phyloP scores from a whole-genome alignment of 1,140 invertebrate species.

The Cryptotermes secundus region DNA sequence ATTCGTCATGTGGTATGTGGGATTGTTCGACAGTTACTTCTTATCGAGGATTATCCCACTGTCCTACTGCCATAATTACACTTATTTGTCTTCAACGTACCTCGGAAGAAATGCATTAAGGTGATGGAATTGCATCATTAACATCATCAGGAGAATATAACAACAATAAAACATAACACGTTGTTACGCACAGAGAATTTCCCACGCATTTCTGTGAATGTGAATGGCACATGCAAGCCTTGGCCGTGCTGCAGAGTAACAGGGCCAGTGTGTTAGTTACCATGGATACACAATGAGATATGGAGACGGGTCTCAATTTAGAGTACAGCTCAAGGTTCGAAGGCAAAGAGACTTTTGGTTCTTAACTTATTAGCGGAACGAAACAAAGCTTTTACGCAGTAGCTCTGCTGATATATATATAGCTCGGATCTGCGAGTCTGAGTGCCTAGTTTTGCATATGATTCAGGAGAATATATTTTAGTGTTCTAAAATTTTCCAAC shows the following conservation, averaged over 20 bases:
- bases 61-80: neutral
- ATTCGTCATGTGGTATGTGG: too few relatives aligned
- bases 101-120: neutral
- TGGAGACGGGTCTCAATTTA: neutral
- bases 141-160: neutral
- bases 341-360: neutral
- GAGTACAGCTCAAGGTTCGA: neutral
- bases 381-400: neutral
- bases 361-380: neutral
- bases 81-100: neutral
- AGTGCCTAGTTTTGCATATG: neutral
- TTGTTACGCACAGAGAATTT: neutral
- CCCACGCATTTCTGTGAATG: neutral
- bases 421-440: neutral
- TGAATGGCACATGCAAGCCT: neutral
- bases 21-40: too few relatives aligned
- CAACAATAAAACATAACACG: neutral
- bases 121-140: neutral
- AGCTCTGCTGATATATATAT: neutral
- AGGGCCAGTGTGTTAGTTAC: constrained; percentile 10
- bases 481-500: too few relatives aligned
- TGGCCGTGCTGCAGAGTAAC: neutral
- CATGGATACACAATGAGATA: neutral
- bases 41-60: neutral
- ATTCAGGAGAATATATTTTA: neutral